Conservation (phyloP, 1,140 invertebrate species). For the Camponotus pennsylvanicus region DNA sequence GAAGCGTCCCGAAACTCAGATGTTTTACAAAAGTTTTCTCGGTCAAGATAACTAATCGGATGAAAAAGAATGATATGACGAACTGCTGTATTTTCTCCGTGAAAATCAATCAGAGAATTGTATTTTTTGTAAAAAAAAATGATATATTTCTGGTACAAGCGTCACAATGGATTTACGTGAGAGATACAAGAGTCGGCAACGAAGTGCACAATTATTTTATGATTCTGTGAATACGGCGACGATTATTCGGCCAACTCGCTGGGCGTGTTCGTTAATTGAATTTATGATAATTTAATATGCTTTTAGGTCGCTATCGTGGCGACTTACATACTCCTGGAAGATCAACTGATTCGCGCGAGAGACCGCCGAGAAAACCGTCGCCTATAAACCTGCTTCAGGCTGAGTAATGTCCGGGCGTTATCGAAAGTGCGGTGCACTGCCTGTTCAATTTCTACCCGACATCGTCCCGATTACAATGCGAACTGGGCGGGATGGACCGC, state of each 20-base stretch:
- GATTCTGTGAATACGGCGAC: conserved; percentile 72
- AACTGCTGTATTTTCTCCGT: conserved; percentile 66
- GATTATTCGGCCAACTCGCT: conserved; percentile 77
- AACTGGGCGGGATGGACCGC: conserved; percentile 42
- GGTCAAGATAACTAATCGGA: conserved; percentile 75
- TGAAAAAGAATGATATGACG: conserved; percentile 56
- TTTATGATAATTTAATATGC: conserved; percentile 85
- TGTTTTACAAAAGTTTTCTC: conserved; percentile 48
- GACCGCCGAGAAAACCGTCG: conserved; percentile 60
- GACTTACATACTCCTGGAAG: conserved; percentile 70
- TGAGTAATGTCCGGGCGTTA: conserved; percentile 72
- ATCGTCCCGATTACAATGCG: conserved; percentile 72
- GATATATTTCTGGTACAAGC: conserved; percentile 79
- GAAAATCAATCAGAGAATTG: conserved; percentile 78
- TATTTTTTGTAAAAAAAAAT: conserved; percentile 73
- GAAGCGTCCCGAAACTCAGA: background rate
- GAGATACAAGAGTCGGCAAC: conserved; percentile 18
- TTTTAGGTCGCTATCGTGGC: conserved; percentile 76
- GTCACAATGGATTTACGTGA: background rate
- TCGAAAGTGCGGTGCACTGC: conserved; percentile 68
- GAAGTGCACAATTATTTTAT: conserved; percentile 81
- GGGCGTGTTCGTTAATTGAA: conserved; percentile 84
- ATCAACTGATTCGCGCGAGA: conserved; percentile 59
- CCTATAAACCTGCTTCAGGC: conserved; percentile 73
- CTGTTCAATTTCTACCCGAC: conserved; percentile 70